A percentile compares a stretch with the other conserved stretches of the same genome.
phyloP scores from a whole-genome alignment of 2,113 vertebrate species.

The Haliaeetus leucogaster region DNA sequence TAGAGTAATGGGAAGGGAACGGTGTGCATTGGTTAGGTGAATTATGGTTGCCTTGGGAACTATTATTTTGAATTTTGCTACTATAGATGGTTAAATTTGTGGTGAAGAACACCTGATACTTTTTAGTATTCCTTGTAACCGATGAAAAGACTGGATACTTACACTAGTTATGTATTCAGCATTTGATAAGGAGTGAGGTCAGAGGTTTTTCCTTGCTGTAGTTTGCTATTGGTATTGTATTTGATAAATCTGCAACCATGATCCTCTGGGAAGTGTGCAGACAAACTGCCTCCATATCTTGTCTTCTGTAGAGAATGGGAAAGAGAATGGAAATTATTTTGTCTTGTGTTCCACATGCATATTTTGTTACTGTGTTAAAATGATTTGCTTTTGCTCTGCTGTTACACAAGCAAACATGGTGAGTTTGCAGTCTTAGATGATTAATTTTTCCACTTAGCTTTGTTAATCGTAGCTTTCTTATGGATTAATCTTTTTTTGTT shows the following conservation, averaged over 20 bases:
- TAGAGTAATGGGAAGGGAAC: not conserved
- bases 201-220: not conserved
- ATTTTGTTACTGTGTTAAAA: not conserved
- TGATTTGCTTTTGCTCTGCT: not conserved
- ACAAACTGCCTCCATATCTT: not conserved
- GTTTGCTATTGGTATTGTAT: not conserved
- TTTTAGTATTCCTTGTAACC: not conserved
- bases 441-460: not conserved
- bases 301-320: not conserved
- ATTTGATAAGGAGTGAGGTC: not conserved
- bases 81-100: not conserved
- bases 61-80: not conserved
- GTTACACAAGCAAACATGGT: not conserved
- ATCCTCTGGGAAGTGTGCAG: not conserved
- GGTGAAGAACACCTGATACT: not conserved
- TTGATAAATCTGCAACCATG: not conserved
- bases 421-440: not conserved
- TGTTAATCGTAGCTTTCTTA: not conserved
- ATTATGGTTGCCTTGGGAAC: slow-evolving; percentile 43
- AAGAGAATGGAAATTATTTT: not conserved
- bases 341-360: not conserved
- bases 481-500: not conserved
- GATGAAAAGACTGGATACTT: not conserved
- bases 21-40: not conserved
- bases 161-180: not conserved